A percentile compares a stretch with the other conserved stretches of the same genome.
These are phyloP conservation scores for Semotilus atromaculatus DNA, from an alignment of 2,797 vertebrate genomes.

Conservation along the genomic window DNA sequence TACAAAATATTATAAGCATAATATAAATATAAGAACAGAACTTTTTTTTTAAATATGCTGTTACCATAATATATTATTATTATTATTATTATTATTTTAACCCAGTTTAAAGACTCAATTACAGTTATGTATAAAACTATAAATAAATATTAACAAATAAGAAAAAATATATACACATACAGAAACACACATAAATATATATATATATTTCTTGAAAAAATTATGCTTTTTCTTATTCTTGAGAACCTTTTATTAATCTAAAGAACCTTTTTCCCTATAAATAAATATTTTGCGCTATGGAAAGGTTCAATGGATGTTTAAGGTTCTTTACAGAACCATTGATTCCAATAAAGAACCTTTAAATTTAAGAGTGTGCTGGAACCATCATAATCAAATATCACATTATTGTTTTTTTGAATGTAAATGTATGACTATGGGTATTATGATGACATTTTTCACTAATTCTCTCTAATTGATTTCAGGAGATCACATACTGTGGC, in stretches of 20 bases:
- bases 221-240: too few relatives aligned
- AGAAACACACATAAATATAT: too few relatives aligned
- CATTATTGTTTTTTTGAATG: neutral
- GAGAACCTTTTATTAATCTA: neutral
- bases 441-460: neutral
- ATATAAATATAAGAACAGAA: neutral
- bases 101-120: neutral
- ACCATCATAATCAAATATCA: neutral
- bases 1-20: neutral
- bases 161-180: too few relatives aligned
- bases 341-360: neutral
- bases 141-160: neutral
- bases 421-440: neutral
- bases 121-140: neutral
- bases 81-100: neutral
- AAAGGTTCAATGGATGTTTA: neutral
- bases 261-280: neutral
- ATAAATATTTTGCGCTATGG: neutral
- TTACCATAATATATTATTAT: neutral
- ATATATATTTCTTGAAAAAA: too few relatives aligned
- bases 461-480: slow-evolving; percentile 11
- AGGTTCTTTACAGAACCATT: neutral
- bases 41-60: neutral
- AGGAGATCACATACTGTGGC: slow-evolving; percentile 21
- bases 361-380: neutral